A percentile compares a stretch with the other conserved stretches of the same genome.
These are phyloP conservation scores for Propithecus deckenii DNA, from an alignment of 2,797 vertebrate species.

Conservation along the genomic window DNA sequence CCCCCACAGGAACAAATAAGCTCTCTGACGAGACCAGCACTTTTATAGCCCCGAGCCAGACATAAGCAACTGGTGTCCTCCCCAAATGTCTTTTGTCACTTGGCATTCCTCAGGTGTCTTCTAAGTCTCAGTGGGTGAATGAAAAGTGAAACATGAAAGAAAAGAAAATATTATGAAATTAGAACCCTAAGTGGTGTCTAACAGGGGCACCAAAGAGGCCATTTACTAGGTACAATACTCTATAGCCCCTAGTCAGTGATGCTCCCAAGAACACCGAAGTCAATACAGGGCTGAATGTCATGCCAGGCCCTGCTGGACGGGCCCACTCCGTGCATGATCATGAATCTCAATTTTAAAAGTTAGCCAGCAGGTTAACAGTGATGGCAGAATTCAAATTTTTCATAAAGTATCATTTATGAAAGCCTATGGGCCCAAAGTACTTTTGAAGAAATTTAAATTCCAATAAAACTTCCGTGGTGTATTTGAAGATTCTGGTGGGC, in stretches of 20 bases:
- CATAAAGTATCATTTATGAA: neutral
- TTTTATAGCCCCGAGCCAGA: neutral
- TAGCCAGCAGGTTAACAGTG: neutral
- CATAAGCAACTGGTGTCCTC: neutral
- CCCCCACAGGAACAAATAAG: neutral
- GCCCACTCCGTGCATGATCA: neutral
- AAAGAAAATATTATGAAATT: neutral
- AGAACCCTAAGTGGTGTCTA: neutral
- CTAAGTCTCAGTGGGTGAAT: neutral
- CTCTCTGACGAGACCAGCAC: neutral
- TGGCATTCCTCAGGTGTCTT: neutral
- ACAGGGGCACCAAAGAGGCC: neutral
- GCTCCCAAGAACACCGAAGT: neutral
- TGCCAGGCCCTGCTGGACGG: accelerated
- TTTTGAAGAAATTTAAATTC: neutral
- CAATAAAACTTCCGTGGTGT: neutral
- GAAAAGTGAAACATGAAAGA: neutral
- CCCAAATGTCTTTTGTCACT: neutral
- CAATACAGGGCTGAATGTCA: neutral
- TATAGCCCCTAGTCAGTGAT: neutral
- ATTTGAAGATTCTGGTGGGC: neutral
- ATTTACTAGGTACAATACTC: neutral
- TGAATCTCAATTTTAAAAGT: neutral
- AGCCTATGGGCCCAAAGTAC: neutral
- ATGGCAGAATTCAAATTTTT: neutral